Base-by-base conservation (phyloP, 2,888 invertebrate species). In the Perizoma flavofasciatum region DNA sequence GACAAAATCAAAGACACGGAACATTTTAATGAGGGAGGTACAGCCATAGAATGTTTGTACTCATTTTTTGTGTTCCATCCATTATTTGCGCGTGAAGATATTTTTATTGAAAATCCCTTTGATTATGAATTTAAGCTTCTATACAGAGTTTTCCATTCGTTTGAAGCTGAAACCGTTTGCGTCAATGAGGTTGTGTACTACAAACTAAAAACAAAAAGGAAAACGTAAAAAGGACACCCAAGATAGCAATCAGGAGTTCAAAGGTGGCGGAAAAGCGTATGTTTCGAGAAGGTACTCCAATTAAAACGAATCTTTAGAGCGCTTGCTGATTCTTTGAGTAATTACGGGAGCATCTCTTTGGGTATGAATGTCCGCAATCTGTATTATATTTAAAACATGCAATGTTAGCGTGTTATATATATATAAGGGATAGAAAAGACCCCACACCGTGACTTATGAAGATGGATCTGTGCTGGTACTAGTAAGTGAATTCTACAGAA, bases 11-110 rank as follows among this genome's bases (percentile, higher is more conserved):
- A 88, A 91, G 85, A 75, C 75, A 82, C 85, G 92, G 92, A 92
- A 92, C 79, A 91, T 88, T 92, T 92, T 92, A 92, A 91, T 88
- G 90, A 92, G 86, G 83, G 90, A 92, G 86, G 83, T 76, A 68
- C 76, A 94, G 94, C 66, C 54, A 60, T 66, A 66, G 63, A 63
- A 66, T 65, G 55, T 62, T 66, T 67, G 22, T 66, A 84, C 79
- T 78, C 77, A 76, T 77, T 84, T 86, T 86, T 89, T 88, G 85
- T 89, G 82, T 83, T 78, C 74, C 77, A 74, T 81, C 73, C 67
- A 75, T 81, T 80, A 66, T 74, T 74, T 50, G 50, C 44, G 63
- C 63, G 64, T 55, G 55, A 55, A 66, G 52, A 57, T 50, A 61
- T 61, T 66, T 67, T 65, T 67, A 61, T 70, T 59, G 55, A 64